Percentiles rank a stretch among this genome's conserved stretches.
These are phyloP conservation scores for Channa striata DNA, from an alignment of 2,797 vertebrate genomes.

Conservation along the genomic window DNA sequence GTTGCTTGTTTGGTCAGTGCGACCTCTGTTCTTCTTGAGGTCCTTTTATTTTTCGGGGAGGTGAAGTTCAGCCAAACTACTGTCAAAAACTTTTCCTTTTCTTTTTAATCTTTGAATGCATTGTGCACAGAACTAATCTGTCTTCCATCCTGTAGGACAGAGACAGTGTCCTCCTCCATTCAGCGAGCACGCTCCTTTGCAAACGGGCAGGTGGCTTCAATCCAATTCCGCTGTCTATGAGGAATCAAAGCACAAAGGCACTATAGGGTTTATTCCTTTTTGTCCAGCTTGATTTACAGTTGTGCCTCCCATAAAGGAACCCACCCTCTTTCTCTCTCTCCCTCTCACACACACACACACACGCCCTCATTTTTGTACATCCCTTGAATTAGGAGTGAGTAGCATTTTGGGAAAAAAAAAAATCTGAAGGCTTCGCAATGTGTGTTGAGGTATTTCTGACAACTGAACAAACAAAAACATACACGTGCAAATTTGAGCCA, in stretches of 20 bases:
- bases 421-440: neutral
- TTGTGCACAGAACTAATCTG: neutral
- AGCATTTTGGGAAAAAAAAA: neutral
- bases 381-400: neutral
- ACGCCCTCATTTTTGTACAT: neutral
- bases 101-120: neutral
- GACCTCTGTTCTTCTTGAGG: neutral
- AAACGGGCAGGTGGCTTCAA: slow-evolving; percentile 69
- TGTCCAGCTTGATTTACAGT: slow-evolving; percentile 62
- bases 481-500: no score
- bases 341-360: no score
- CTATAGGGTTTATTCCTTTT: slow-evolving; percentile 47
- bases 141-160: slow-evolving; percentile 17
- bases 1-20: neutral
- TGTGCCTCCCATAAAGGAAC: slow-evolving; percentile 42
- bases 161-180: slow-evolving; percentile 8
- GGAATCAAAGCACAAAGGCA: slow-evolving; percentile 63
- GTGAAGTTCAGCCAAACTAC: neutral
- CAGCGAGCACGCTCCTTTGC: slow-evolving; percentile 21
- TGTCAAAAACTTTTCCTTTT: neutral
- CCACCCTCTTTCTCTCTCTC: neutral
- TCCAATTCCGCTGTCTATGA: slow-evolving; percentile 49
- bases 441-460: neutral
- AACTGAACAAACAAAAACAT: neutral
- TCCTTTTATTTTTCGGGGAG: neutral